Evolutionary conservation across 1,140 invertebrate species (phyloP).

Genomic region (Caenorhabditis inopinata): DNA sequence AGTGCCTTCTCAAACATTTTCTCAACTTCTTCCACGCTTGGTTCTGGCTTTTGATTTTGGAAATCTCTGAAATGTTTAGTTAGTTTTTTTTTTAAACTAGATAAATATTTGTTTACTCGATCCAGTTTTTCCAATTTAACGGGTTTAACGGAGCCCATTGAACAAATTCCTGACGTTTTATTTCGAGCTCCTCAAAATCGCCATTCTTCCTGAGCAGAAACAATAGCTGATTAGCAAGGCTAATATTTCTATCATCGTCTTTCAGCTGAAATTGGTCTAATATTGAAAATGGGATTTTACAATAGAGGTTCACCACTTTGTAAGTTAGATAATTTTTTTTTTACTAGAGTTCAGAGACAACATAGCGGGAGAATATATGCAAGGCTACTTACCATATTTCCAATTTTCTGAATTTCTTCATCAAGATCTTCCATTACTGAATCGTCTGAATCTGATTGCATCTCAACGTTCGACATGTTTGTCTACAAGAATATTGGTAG

Average conservation of each 20-base stretch:
- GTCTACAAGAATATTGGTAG: slow-evolving; percentile 63
- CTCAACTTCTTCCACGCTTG: not conserved
- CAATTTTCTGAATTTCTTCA: not conserved
- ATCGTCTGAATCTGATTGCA: not conserved
- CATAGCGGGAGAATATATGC: not conserved
- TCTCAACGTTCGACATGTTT: slow-evolving; percentile 66
- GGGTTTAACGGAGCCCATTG: not conserved
- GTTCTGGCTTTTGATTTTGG: not conserved
- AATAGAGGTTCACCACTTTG: too few relatives aligned
- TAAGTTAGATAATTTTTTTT: too few relatives aligned
- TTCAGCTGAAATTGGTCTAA: not conserved
- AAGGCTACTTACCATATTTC: not conserved
- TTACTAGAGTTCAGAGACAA: too few relatives aligned
- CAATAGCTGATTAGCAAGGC: not conserved
- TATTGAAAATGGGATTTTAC: too few relatives aligned
- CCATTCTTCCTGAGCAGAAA: not conserved
- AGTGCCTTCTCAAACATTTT: not conserved
- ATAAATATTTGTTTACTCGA: not conserved
- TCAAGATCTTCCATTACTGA: not conserved
- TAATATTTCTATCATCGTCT: not conserved
- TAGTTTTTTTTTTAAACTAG: not conserved
- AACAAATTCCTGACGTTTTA: not conserved
- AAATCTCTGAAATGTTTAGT: not conserved
- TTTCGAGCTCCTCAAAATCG: not conserved
- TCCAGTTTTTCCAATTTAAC: slow-evolving; percentile 10